Evolutionary conservation across 92 coral and sea anemone genomes (phyloP).

Genomic region (Bergia sp.): DNA sequence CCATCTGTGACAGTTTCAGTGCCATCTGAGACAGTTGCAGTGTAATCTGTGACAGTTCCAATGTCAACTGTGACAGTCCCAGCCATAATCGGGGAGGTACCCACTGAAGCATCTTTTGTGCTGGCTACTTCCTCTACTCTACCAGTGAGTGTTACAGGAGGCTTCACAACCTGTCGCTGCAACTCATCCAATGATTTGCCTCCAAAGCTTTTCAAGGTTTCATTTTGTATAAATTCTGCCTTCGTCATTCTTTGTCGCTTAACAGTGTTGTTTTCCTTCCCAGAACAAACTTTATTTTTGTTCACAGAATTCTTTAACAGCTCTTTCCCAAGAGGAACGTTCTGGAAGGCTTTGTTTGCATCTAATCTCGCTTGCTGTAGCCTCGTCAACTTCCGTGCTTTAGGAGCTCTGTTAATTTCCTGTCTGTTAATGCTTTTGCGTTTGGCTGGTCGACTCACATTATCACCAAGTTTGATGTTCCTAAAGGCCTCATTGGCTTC

Average conservation of each 20-base stretch:
- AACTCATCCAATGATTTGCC: slow-evolving; percentile 48
- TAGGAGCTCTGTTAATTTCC: slow-evolving; percentile 15
- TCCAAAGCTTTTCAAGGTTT: slow-evolving; percentile 55
- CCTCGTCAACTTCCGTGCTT: slow-evolving; percentile 53
- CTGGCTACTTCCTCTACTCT: background rate
- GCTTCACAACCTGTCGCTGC: background rate
- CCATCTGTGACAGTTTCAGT: background rate
- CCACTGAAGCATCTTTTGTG: background rate
- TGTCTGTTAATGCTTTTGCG: slow-evolving; percentile 36
- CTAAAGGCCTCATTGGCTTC: slow-evolving; percentile 74
- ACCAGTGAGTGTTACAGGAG: background rate
- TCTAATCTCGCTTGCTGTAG: slow-evolving; percentile 66
- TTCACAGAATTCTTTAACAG: slow-evolving; percentile 28
- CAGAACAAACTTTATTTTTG: background rate
- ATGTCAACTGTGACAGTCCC: background rate
- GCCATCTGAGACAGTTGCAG: background rate
- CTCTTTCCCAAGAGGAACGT: slow-evolving; percentile 50
- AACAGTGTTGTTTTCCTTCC: slow-evolving; percentile 19
- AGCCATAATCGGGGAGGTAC: background rate
- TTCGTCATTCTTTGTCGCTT: slow-evolving; percentile 51
- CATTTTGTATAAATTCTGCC: slow-evolving; percentile 56
- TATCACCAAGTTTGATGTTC: slow-evolving; percentile 62
- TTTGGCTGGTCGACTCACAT: slow-evolving; percentile 27
- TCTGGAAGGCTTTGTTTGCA: slow-evolving; percentile 66
- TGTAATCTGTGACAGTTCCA: background rate